phyloP scores from a whole-genome alignment of 2,113 vertebrate species.

The Castor canadensis region DNA sequence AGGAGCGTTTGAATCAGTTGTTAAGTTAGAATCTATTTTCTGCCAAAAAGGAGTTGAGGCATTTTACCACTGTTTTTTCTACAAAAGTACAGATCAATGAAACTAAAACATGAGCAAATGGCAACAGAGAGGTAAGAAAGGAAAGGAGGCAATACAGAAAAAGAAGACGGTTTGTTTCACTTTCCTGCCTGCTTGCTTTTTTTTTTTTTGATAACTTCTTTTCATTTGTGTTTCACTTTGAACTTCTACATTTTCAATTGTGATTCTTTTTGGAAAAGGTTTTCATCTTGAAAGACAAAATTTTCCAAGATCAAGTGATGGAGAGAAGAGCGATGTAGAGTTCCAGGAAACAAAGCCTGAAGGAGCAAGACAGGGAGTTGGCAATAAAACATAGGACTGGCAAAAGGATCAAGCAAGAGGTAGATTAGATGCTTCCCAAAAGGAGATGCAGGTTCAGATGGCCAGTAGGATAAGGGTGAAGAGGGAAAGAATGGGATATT shows the following conservation, averaged over 20 bases:
- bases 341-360: neutral
- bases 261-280: neutral
- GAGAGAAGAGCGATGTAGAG: neutral
- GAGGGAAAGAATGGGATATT: neutral
- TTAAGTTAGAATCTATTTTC: neutral
- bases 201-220: slow-evolving; percentile 20
- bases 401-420: neutral
- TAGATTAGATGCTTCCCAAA: neutral
- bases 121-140: neutral
- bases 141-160: neutral
- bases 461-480: neutral
- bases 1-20: neutral
- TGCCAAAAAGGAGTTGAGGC: neutral
- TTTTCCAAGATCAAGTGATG: neutral
- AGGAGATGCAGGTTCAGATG: neutral
- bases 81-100: neutral
- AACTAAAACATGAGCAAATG: neutral
- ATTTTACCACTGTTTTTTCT: neutral
- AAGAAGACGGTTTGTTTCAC: neutral
- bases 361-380: neutral
- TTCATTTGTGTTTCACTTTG: slow-evolving; percentile 11
- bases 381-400: neutral
- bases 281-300: slow-evolving; percentile 15
- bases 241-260: neutral
- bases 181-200: neutral